Conservation (phyloP, 2,888 invertebrate genomes). For the Meandrusa payeni region DNA sequence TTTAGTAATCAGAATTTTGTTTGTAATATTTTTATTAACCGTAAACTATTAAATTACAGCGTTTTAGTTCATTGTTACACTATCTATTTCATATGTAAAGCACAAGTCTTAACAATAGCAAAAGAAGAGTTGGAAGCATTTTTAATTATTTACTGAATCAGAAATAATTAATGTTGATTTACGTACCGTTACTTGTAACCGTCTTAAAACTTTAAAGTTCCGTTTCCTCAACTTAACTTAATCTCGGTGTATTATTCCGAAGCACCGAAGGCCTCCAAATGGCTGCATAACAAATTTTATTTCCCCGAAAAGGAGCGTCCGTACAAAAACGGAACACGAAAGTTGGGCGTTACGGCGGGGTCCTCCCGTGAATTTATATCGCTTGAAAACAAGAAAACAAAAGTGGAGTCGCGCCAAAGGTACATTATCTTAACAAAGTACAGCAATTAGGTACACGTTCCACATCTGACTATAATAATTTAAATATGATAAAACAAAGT, state of each 20-base stretch:
- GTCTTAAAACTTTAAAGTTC: slow-evolving; percentile 13
- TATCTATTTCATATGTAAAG: too few species aligned
- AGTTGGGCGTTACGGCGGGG: slow-evolving; percentile 67
- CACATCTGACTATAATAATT: slow-evolving; percentile 81
- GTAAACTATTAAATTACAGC: too few species aligned
- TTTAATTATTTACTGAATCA: too few species aligned
- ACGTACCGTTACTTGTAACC: neutral
- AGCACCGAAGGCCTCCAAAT: slow-evolving; percentile 34
- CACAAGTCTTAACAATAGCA: too few species aligned
- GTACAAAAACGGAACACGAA: slow-evolving; percentile 73
- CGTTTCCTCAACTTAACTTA: slow-evolving; percentile 15
- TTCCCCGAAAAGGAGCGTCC: slow-evolving; percentile 59
- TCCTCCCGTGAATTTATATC: slow-evolving; percentile 74
- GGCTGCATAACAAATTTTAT: slow-evolving; percentile 70
- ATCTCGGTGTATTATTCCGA: slow-evolving; percentile 26
- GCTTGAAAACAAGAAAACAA: slow-evolving; percentile 76
- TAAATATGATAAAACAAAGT: slow-evolving; percentile 81
- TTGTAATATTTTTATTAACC: too few species aligned
- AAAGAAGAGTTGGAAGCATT: neutral
- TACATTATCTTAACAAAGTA: slow-evolving; percentile 82
- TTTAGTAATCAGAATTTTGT: too few species aligned
- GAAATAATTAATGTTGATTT: slow-evolving; percentile 3
- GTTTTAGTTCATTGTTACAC: too few species aligned
- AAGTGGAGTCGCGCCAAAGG: slow-evolving; percentile 79
- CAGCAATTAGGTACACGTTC: slow-evolving; percentile 81